Evolutionary conservation across 2,888 invertebrate species (phyloP).

Genomic region (Metallyticus violacea): DNA sequence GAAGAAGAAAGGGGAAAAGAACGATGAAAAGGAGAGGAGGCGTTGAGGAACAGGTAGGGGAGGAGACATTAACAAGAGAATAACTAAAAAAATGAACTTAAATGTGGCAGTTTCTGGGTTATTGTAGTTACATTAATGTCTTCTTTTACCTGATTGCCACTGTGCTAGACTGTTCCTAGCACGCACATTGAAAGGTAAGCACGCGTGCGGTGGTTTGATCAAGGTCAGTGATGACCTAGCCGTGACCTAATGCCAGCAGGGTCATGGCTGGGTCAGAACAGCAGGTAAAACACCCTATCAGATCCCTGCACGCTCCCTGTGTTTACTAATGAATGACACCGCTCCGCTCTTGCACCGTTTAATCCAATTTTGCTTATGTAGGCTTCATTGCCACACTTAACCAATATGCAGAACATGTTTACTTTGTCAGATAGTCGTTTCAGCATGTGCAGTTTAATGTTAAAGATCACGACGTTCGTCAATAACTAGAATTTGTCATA

Average conservation of each 20-base stretch:
- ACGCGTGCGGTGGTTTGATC: not conserved
- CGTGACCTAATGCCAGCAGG: not conserved
- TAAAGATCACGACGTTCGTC: no score
- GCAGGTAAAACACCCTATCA: not conserved
- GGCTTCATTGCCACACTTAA: not conserved
- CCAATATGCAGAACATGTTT: not conserved
- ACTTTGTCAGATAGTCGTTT: not conserved
- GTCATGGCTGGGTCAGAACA: not conserved
- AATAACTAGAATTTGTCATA: no score
- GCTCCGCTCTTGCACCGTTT: not conserved
- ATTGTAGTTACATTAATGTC: no score
- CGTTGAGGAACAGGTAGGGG: no score
- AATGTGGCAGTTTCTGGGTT: no score
- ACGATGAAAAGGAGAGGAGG: no score
- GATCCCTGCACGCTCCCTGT: not conserved
- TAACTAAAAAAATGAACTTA: no score
- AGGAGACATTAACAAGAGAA: no score
- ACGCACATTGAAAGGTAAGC: not conserved
- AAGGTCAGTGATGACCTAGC: not conserved
- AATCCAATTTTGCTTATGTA: not conserved
- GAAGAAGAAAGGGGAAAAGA: no score
- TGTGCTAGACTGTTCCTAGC: no score
- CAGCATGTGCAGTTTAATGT: not conserved
- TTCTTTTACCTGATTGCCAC: no score
- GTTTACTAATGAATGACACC: not conserved